phyloP scores from a whole-genome alignment of 2,888 invertebrate genomes.

The Caenorhabditis angaria region DNA sequence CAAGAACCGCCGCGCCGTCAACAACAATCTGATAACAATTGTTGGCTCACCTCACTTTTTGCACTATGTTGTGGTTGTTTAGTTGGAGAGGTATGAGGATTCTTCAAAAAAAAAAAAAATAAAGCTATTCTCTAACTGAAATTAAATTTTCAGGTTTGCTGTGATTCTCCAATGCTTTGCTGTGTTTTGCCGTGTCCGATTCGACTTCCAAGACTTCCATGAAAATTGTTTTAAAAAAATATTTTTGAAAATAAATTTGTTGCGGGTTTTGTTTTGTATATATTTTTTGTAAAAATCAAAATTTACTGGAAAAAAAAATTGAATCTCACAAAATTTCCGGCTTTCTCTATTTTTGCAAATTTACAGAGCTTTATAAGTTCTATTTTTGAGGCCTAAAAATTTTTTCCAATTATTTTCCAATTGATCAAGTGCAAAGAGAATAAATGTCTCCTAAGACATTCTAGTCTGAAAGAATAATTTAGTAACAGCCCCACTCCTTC shows the following conservation, averaged over 20 bases:
- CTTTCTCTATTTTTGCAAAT: too few species aligned
- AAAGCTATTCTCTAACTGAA: not conserved
- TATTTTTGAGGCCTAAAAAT: too few species aligned
- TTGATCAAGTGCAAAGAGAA: too few species aligned
- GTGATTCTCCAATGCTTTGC: slow-evolving; percentile 57
- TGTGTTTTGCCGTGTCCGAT: slow-evolving; percentile 56
- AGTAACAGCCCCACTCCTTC: too few species aligned
- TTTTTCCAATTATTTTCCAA: too few species aligned
- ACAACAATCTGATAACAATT: slow-evolving; percentile 47
- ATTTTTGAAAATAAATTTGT: not conserved
- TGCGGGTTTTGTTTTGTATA: slow-evolving; percentile 15
- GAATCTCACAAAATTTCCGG: too few species aligned
- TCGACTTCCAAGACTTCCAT: slow-evolving; percentile 47
- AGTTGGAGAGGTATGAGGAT: slow-evolving; percentile 50
- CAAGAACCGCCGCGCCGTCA: slow-evolving; percentile 48
- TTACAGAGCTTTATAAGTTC: too few species aligned
- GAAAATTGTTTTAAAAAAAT: not conserved
- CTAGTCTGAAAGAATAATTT: too few species aligned
- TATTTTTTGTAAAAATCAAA: too few species aligned
- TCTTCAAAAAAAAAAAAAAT: slow-evolving; percentile 1
- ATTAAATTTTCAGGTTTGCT: slow-evolving; percentile 41
- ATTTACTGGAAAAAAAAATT: too few species aligned
- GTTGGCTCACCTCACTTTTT: slow-evolving; percentile 62
- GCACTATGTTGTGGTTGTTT: slow-evolving; percentile 66
- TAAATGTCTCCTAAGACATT: too few species aligned